A percentile compares a stretch with the other conserved stretches of the same genome.
Evolutionary conservation across 2,797 vertebrate genomes (phyloP).

Genomic region (Thripadectes ignobilis): DNA sequence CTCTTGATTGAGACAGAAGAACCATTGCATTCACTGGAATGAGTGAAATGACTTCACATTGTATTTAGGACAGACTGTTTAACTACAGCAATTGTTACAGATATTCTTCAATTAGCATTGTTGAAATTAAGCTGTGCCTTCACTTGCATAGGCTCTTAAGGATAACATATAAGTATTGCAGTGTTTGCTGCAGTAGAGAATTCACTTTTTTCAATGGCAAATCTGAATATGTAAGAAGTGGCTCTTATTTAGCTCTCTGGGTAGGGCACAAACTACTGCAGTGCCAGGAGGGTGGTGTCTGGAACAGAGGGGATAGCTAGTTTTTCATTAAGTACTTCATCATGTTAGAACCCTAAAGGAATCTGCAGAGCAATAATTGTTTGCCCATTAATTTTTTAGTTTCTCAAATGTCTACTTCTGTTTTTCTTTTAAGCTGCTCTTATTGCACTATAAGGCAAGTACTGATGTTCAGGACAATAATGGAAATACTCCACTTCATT

Average conservation of each 20-base stretch:
- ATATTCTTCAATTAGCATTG: not conserved
- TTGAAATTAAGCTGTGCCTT: not conserved
- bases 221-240: not conserved
- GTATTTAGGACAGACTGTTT: not conserved
- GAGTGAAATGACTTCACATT: not conserved
- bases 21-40: not conserved
- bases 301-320: not conserved
- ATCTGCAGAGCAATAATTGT: not conserved
- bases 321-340: not conserved
- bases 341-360: not conserved
- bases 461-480: conserved; percentile 90
- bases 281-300: not conserved
- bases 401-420: not conserved
- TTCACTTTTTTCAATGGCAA: not conserved
- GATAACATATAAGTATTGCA: not conserved
- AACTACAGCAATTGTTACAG: not conserved
- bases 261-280: not conserved
- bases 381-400: not conserved
- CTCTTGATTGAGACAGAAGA: not conserved
- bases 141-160: not conserved
- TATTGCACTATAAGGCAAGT: conserved; percentile 92
- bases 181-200: not conserved
- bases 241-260: not conserved
- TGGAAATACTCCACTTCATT: conserved; percentile 91
- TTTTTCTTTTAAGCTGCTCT: conserved; percentile 83